A percentile compares a stretch with the other conserved stretches of the same genome.
These are phyloP conservation scores for Chloroceryle inda DNA, from an alignment of 2,797 vertebrate species.

Conservation along the genomic window DNA sequence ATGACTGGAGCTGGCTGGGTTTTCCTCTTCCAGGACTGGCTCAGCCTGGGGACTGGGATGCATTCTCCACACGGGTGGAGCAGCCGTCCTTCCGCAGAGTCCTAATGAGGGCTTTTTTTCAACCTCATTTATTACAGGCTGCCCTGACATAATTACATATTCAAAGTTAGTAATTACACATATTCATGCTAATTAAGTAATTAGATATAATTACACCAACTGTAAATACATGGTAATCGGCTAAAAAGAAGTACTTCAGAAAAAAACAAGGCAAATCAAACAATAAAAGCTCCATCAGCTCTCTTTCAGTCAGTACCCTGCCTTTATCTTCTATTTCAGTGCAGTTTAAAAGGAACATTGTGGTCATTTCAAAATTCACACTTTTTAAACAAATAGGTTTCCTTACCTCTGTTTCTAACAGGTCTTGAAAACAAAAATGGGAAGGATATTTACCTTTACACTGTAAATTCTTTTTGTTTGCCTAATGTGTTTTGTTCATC, in stretches of 20 bases:
- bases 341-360: slow-evolving; percentile 32
- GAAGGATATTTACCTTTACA: neutral
- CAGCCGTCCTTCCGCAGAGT: slow-evolving; percentile 50
- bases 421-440: neutral
- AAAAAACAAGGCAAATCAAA: slow-evolving; percentile 71
- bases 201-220: slow-evolving; percentile 78
- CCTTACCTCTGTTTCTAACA: neutral
- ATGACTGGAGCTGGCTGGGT: neutral
- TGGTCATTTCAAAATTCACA: slow-evolving; percentile 39
- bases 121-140: slow-evolving; percentile 72
- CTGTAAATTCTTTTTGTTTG: neutral
- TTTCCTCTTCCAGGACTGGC: slow-evolving; percentile 22
- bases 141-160: slow-evolving; percentile 74
- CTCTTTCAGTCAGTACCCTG: slow-evolving; percentile 41
- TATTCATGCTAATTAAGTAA: slow-evolving; percentile 82
- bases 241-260: slow-evolving; percentile 72
- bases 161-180: slow-evolving; percentile 76
- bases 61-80: slow-evolving; percentile 45
- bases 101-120: slow-evolving; percentile 63
- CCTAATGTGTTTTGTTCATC: neutral
- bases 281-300: slow-evolving; percentile 61
- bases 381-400: slow-evolving; percentile 25
- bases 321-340: slow-evolving; percentile 38
- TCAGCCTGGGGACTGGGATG: neutral
- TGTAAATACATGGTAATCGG: slow-evolving; percentile 80